phyloP scores from a whole-genome alignment of 2,113 vertebrate species.

The Neogale vison region DNA sequence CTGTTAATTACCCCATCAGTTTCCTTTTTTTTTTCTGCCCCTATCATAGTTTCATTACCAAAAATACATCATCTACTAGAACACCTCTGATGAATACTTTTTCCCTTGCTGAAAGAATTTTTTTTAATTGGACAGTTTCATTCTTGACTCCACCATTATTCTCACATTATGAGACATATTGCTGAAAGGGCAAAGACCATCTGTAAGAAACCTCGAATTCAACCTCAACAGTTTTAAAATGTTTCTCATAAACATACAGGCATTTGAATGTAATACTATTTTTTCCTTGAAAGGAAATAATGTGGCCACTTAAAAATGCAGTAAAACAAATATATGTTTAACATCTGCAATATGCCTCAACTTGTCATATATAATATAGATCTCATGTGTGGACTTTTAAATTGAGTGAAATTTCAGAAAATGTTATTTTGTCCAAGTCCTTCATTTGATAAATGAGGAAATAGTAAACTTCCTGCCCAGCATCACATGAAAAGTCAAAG shows the following conservation, averaged over 20 bases:
- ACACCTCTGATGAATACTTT: background rate
- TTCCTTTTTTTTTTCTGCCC: background rate
- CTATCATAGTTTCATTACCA: background rate
- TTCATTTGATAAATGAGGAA: background rate
- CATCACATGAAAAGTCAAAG: background rate
- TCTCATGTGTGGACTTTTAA: background rate
- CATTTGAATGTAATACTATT: background rate
- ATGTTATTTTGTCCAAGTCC: background rate
- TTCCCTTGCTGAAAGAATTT: background rate
- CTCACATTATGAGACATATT: background rate
- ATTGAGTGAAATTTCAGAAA: background rate
- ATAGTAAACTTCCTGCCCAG: background rate
- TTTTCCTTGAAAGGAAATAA: background rate
- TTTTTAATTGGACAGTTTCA: background rate
- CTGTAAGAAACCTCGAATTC: background rate
- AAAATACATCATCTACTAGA: background rate
- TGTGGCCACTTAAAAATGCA: background rate
- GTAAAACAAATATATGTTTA: background rate
- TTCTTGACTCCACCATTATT: background rate
- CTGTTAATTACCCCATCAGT: background rate
- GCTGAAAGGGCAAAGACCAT: background rate
- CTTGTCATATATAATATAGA: background rate
- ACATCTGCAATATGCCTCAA: background rate
- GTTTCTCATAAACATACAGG: conserved; percentile 3
- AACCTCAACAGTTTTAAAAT: conserved; percentile 6